A percentile compares a stretch with the other conserved stretches of the same genome.
phyloP scores from a whole-genome alignment of 1,140 invertebrate genomes.

The Aradophagus sp. region DNA sequence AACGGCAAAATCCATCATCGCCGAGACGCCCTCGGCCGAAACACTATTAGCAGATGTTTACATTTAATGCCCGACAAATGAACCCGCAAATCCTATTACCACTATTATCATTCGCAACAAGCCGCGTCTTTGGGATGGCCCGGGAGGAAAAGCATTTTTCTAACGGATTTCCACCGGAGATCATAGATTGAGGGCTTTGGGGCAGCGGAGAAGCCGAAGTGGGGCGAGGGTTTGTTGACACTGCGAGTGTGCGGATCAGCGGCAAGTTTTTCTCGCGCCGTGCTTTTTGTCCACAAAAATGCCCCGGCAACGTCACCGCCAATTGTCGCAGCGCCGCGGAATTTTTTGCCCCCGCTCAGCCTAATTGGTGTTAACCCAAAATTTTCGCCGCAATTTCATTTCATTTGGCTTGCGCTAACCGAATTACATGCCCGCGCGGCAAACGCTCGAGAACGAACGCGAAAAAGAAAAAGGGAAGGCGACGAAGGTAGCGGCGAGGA shows the following conservation, averaged over 20 bases:
- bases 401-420: slow-evolving; percentile 19
- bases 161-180: slow-evolving; percentile 25
- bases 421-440: slow-evolving; percentile 14
- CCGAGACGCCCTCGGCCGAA: too few relatives aligned
- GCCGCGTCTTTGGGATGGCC: slow-evolving; percentile 10
- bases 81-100: slow-evolving; percentile 23
- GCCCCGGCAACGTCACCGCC: slow-evolving; percentile 6
- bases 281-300: slow-evolving; percentile 27
- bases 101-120: slow-evolving; percentile 27
- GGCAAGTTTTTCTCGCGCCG: slow-evolving; percentile 13
- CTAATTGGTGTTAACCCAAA: slow-evolving; percentile 32
- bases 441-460: too few relatives aligned
- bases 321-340: slow-evolving; percentile 18
- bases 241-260: slow-evolving; percentile 26
- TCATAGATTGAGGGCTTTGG: slow-evolving; percentile 36
- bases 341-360: slow-evolving; percentile 7
- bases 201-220: slow-evolving; percentile 12
- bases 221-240: slow-evolving; percentile 33
- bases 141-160: slow-evolving; percentile 13
- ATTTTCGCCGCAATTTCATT: slow-evolving; percentile 32
- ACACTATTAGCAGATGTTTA: too few relatives aligned
- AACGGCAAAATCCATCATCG: too few relatives aligned
- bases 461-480: too few relatives aligned
- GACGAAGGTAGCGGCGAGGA: too few relatives aligned
- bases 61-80: slow-evolving; percentile 6